These are phyloP conservation scores for Acrossocheilus wenchowensis DNA, from an alignment of 2,797 vertebrate species.

Conservation along the genomic window DNA sequence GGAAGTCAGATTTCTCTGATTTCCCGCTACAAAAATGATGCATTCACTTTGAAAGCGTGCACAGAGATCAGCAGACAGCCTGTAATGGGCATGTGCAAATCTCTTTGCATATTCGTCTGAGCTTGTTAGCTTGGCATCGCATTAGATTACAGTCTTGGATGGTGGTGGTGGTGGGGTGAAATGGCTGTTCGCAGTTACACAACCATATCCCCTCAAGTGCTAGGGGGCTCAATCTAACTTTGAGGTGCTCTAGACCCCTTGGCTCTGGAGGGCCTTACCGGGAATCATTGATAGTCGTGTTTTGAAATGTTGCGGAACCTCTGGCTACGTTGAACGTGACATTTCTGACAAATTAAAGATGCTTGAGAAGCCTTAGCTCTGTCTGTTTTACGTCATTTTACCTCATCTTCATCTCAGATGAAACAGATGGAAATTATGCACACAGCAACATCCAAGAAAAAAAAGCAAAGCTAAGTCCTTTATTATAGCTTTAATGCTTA, in stretches of 20 bases:
- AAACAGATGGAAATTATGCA: not conserved
- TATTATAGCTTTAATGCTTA: not conserved
- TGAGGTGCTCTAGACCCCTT: not conserved
- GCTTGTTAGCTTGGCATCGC: constrained; percentile 39
- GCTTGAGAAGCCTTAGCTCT: not conserved
- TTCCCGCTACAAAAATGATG: constrained; percentile 25
- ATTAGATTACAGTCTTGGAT: constrained; percentile 46
- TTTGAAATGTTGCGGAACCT: constrained; percentile 34
- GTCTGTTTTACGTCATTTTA: not conserved
- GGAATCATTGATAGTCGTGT: constrained; percentile 36
- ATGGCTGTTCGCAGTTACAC: constrained; percentile 27
- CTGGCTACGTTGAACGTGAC: constrained; percentile 26
- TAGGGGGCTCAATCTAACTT: constrained; percentile 27
- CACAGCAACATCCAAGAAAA: not conserved
- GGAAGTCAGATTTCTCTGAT: constrained; percentile 18
- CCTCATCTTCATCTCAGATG: not conserved
- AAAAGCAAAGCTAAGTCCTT: not conserved
- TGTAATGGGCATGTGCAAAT: constrained; percentile 19
- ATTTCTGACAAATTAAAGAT: constrained; percentile 23
- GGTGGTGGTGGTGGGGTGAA: not conserved
- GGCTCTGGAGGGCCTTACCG: constrained; percentile 12
- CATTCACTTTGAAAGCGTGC: constrained; percentile 23
- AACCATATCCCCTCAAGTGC: constrained; percentile 32
- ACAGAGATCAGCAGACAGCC: not conserved
- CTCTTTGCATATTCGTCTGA: constrained; percentile 19